Percentiles rank a stretch among this genome's conserved stretches.
Conservation (phyloP, 2,797 vertebrate species). For the Remorina albescens region DNA sequence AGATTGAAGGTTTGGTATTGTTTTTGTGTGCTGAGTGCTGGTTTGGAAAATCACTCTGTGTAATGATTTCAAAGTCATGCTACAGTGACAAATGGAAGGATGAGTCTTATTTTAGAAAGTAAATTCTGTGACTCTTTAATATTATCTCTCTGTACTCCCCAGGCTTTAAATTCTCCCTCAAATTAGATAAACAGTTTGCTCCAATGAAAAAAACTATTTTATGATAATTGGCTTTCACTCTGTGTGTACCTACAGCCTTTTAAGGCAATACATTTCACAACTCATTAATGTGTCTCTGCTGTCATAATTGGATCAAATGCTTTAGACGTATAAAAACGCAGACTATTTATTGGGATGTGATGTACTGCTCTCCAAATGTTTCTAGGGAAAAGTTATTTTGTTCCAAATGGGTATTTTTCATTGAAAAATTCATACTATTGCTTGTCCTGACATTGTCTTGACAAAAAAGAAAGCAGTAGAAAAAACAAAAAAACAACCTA, state of each 20-base stretch:
- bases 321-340: constrained; percentile 9
- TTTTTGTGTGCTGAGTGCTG: constrained; percentile 39
- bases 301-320: constrained; percentile 15
- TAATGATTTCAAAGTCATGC: constrained; percentile 65
- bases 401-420: too few relatives aligned
- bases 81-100: constrained; percentile 60
- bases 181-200: constrained; percentile 46
- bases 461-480: too few relatives aligned
- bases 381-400: too few relatives aligned
- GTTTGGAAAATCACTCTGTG: constrained; percentile 42
- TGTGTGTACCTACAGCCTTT: constrained; percentile 46
- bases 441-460: too few relatives aligned
- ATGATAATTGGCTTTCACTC: constrained; percentile 47
- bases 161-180: constrained; percentile 37
- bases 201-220: constrained; percentile 60
- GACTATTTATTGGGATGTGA: constrained; percentile 18
- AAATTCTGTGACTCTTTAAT: constrained; percentile 58
- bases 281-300: constrained; percentile 44
- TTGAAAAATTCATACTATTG: too few relatives aligned
- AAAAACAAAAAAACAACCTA: too few relatives aligned
- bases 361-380: neutral
- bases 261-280: constrained; percentile 23
- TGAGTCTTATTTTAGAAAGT: constrained; percentile 67
- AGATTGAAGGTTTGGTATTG: constrained; percentile 42
- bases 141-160: constrained; percentile 36